Evolutionary conservation across 2,888 invertebrate species (phyloP), one percentile per base, ranked within the genome.

Genomic region (Idaea biselata): DNA sequence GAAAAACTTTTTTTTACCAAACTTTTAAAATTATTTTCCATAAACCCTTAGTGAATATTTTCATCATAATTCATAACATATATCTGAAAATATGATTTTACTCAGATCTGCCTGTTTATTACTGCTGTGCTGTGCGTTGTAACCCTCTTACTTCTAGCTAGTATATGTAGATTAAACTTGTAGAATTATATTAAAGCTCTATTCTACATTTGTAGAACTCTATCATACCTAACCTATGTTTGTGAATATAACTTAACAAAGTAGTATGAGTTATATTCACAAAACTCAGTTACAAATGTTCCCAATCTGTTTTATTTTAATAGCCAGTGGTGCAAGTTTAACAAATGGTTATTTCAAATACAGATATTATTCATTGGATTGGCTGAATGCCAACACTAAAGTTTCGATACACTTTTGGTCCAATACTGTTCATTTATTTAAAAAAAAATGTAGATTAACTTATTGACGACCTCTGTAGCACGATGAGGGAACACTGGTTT

Each of bases 301-400:
- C 3, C 14, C 44, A 44, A 44, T 44, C 8, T 44, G 44, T 44
- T 44, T 44, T 44, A 44, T 8, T 44, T 8, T 44, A 44, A 44
- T 44, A 44, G 44, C 14, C 0, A 44, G 8, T 44, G 18, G 58
- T 54, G 58, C 55, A 63, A 63, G 58, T 62, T 59, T 56, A 60
- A 63, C 58, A 58, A 63, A 60, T 63, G 60, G 44, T 25, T 58
- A 53, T n/a, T 58, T 55, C 60, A 56, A 56, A 56, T 60, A 58
- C 16, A 60, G 32, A 58, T 55, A 61, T 54, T 7, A 55, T 60
- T 63, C 18, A 58, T 55, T 18, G 55, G 32, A 58, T 55, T 60
- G 63, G 63, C 63, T 3, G 32, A 58, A 55, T 14, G 44, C 60
- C 63, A 58, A 57, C 53, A 44, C 44, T 14, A 14, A 44, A 44